Evolutionary conservation across 2,113 vertebrate species (phyloP).

Genomic region (Sphaerodactylus townsendi): DNA sequence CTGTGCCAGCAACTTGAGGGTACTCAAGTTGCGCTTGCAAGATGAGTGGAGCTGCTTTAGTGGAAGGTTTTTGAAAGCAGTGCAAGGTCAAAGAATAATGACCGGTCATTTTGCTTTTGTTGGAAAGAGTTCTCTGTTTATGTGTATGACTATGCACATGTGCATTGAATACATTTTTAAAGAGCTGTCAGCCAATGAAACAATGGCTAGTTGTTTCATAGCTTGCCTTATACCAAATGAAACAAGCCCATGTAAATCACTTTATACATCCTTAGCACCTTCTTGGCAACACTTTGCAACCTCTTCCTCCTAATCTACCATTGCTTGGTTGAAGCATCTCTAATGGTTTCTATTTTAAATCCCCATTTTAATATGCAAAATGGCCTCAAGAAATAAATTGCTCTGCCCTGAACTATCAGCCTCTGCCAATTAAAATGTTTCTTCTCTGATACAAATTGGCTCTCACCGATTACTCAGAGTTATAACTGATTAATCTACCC

Average conservation of each 20-base stretch:
- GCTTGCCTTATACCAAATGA: neutral
- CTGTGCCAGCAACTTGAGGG: constrained; percentile 64
- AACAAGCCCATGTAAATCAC: neutral
- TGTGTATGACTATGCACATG: neutral
- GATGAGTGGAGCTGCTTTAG: constrained; percentile 61
- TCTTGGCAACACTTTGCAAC: neutral
- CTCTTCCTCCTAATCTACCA: neutral
- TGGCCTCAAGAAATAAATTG: neutral
- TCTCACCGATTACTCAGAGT: neutral
- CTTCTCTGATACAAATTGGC: neutral
- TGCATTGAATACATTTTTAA: neutral
- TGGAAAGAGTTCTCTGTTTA: constrained; percentile 15
- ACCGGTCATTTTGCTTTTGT: constrained; percentile 56
- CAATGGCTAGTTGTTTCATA: neutral
- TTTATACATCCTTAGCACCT: neutral
- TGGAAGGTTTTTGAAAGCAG: constrained; percentile 72
- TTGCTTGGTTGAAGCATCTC: neutral
- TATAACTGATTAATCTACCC: neutral
- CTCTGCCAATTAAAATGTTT: neutral
- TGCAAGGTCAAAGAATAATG: constrained; percentile 61
- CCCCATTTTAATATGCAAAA: neutral
- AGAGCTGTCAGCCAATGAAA: neutral
- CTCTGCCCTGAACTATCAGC: neutral
- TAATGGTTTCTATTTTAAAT: neutral
- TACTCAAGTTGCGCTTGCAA: constrained; percentile 61